Base-by-base conservation (phyloP, 1,140 invertebrate genomes). In the Belonocnema kinseyi region DNA sequence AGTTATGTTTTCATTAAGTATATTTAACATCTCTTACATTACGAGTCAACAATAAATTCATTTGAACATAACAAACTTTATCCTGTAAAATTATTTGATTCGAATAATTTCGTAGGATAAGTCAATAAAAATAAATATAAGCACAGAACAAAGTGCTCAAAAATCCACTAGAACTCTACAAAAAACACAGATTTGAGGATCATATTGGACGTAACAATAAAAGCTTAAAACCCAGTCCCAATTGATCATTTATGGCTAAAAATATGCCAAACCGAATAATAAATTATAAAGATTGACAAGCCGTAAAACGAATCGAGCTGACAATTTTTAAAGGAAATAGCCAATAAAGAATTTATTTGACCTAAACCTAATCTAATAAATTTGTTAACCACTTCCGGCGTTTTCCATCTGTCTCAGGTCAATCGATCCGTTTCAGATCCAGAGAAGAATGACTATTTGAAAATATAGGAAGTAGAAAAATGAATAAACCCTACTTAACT, bases 141-240 rank as follows among this genome's bases (percentile, higher is more conserved):
- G 53, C 54, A 75, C 10, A 61, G 8, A 74, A 17, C 26, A 76
- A 14, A 50, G 53, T 76, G 26, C 52, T 54, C 1, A 17, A 72
- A 56, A 16, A 21, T 33, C 33, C n/a, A 21, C 17, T 61, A 66
- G 61, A 19, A 21, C 66, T 54, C 26, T 78, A 78, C 51, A 12
- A 16, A 56, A 54, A 78, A 79, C 71, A 76, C 78, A 79, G 74
- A 76, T 54, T 79, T 76, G 74, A 76, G 72, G 56, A 76, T 76
- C 12, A 13, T 66, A 33, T 58, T 58, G 40, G 40, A 2, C 40
- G 40, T 46, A 46, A 46, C 40, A 46, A 46, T 46, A 46, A 46
- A 46, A 46, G 40, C 40, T 46, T 46, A 61, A 61, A 61, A 61
- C 2, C 21, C 13, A 33, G 12, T 66, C 6, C 58, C 40, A 46